Percentiles rank a stretch among this genome's conserved stretches.
Evolutionary conservation across 2,113 vertebrate genomes (phyloP).

Genomic region (Anolis sagrei): DNA sequence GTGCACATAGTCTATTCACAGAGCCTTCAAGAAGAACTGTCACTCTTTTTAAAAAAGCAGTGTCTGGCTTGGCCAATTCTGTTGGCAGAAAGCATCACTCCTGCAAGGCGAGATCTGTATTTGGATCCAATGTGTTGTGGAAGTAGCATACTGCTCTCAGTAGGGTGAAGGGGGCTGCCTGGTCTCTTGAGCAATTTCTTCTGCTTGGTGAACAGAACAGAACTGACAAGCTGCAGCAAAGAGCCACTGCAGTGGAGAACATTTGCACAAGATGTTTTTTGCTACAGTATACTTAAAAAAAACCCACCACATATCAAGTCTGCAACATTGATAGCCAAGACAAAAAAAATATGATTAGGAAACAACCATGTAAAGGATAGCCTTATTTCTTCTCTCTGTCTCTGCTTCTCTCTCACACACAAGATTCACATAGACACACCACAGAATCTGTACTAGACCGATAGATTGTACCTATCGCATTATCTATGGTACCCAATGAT

Average conservation of each 20-base stretch:
- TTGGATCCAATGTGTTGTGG: slow-evolving; percentile 4
- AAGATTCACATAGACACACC: neutral
- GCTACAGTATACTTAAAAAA: neutral
- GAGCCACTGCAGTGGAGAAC: neutral
- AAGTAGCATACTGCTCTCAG: neutral
- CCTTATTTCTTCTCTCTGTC: neutral
- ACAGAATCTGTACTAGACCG: too few species aligned
- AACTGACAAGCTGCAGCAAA: neutral
- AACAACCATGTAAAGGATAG: neutral
- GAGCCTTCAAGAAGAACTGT: neutral
- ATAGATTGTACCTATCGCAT: too few species aligned
- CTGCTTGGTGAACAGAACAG: slow-evolving; percentile 13
- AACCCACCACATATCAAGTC: neutral
- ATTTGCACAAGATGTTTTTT: slow-evolving; percentile 12
- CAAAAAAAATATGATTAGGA: neutral
- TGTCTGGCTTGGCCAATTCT: neutral
- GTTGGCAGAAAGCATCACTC: neutral
- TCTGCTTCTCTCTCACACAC: neutral
- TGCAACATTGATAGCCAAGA: neutral
- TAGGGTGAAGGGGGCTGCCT: neutral
- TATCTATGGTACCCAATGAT: neutral
- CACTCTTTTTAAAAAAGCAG: neutral
- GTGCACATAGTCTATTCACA: rapidly evolving
- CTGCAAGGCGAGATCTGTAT: rapidly evolving
- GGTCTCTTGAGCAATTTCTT: slow-evolving; percentile 23